Conservation (phyloP, 1,140 invertebrate genomes). For the Leptinotarsa undecemlineata region DNA sequence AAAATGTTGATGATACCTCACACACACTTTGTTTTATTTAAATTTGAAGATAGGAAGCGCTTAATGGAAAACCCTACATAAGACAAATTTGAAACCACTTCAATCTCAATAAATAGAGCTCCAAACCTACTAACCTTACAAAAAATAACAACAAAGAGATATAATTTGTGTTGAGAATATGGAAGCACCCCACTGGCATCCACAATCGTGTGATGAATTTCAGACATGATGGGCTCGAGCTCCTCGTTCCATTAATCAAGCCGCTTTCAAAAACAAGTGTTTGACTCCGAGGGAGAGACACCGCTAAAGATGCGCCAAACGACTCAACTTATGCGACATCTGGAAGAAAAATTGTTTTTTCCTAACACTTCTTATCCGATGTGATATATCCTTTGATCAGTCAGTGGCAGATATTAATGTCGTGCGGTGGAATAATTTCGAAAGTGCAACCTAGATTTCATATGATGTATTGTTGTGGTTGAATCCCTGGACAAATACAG, state of each 20-base stretch:
- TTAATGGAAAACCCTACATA: too few species aligned
- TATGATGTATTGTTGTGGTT: too few species aligned
- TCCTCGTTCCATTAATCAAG: conserved; percentile 21
- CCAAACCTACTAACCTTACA: too few species aligned
- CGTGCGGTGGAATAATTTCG: not conserved
- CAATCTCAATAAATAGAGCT: too few species aligned
- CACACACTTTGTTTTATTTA: too few species aligned
- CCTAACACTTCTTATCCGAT: not conserved
- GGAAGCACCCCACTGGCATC: not conserved
- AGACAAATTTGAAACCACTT: too few species aligned
- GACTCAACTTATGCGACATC: conserved; percentile 25
- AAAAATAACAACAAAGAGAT: too few species aligned
- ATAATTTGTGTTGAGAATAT: not conserved
- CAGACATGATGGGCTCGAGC: conserved; percentile 11
- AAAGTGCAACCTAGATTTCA: not conserved
- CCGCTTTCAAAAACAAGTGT: conserved; percentile 26
- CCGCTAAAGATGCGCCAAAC: conserved; percentile 19
- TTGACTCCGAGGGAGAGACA: conserved; percentile 21
- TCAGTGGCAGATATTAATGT: conserved; percentile 14
- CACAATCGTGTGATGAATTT: conserved; percentile 13
- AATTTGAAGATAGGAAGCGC: too few species aligned
- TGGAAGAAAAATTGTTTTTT: conserved; percentile 26
- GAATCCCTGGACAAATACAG: too few species aligned
- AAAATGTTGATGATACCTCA: too few species aligned
- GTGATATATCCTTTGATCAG: conserved; percentile 8